Percentiles rank a stretch among this genome's conserved stretches.
These are phyloP conservation scores for Eptatretus atami DNA, from an alignment of 2,797 vertebrate species.

Conservation along the genomic window DNA sequence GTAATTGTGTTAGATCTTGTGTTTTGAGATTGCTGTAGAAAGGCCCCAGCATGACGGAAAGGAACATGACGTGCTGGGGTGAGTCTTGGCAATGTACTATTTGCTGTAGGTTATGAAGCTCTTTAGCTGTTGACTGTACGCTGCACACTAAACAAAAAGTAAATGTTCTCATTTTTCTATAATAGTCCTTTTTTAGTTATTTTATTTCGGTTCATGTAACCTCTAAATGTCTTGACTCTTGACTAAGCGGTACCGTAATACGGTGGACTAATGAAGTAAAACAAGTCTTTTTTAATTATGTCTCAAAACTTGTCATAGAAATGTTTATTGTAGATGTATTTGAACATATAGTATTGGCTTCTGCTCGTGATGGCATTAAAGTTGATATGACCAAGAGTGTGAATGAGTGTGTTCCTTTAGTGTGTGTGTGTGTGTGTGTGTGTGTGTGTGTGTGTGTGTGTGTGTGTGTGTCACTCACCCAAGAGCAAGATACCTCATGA, in stretches of 20 bases:
- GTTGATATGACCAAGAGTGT: slow-evolving; percentile 7
- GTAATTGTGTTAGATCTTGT: slow-evolving; percentile 4
- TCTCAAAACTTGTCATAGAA: slow-evolving; percentile 99
- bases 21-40: not conserved
- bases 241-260: slow-evolving; percentile 99
- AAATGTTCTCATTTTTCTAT: slow-evolving; percentile 99
- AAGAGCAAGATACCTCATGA: too few species aligned
- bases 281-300: slow-evolving; percentile 40
- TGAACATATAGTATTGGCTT: slow-evolving; percentile 99
- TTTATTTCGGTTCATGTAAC: slow-evolving; percentile 99
- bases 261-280: slow-evolving; percentile 81
- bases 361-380: slow-evolving; percentile 99
- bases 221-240: slow-evolving; percentile 96
- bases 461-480: too few species aligned
- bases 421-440: not conserved
- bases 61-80: not conserved
- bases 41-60: too few species aligned
- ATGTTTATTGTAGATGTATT: slow-evolving; percentile 99
- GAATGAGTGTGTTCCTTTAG: slow-evolving; percentile 1
- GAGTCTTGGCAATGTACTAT: slow-evolving; percentile 4
- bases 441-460: too few species aligned
- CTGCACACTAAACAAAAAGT: slow-evolving; percentile 70
- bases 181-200: slow-evolving; percentile 94
- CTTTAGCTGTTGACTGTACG: slow-evolving; percentile 5
- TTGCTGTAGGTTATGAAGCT: slow-evolving; percentile 2